These are phyloP conservation scores for Conus ventricosus DNA, from an alignment of 1,140 invertebrate species.

Conservation along the genomic window DNA sequence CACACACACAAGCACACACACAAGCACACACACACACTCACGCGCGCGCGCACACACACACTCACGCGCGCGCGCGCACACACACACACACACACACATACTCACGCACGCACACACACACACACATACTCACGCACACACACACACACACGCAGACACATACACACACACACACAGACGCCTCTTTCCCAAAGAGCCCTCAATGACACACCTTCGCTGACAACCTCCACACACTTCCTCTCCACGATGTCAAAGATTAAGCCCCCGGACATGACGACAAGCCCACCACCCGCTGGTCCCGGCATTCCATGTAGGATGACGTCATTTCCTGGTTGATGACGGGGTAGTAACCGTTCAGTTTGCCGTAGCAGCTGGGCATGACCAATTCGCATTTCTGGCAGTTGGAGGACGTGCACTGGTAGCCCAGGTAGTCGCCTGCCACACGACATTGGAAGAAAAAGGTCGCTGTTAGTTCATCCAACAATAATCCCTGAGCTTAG, in stretches of 20 bases:
- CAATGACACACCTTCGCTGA: conserved; percentile 16
- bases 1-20: no score
- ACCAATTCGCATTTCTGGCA: conserved; percentile 55
- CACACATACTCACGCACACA: no score
- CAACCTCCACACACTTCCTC: conserved; percentile 29
- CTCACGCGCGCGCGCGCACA: no score
- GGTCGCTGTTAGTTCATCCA: no score
- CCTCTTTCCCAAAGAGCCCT: no score
- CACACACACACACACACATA: no score
- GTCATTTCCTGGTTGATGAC: conserved; percentile 57
- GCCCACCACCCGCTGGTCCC: conserved; percentile 48
- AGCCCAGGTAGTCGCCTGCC: conserved; percentile 57
- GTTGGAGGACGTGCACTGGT: conserved; percentile 40
- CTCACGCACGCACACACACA: no score
- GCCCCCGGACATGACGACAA: conserved; percentile 45
- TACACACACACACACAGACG: no score
- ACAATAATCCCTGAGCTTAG: no score
- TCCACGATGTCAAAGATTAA: conserved; percentile 51
- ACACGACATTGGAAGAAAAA: not conserved
- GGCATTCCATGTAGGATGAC: conserved; percentile 50
- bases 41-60: no score
- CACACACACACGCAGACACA: no score
- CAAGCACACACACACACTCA: no score
- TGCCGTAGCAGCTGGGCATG: conserved; percentile 60
- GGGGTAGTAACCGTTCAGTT: conserved; percentile 55